Evolutionary conservation across 2,113 vertebrate genomes (phyloP).

Genomic region (Cephalopterus ornatus): DNA sequence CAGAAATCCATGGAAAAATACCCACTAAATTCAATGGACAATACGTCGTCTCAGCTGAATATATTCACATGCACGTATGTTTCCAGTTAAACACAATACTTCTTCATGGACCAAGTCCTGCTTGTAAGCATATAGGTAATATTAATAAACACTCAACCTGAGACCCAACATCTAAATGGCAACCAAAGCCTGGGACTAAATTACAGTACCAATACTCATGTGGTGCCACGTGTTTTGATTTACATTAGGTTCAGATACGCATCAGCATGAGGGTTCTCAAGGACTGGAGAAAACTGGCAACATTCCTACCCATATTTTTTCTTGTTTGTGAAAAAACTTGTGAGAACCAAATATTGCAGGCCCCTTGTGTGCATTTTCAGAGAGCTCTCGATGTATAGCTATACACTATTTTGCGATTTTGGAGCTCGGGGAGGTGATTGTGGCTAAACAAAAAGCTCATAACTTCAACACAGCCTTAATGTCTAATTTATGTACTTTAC

Average conservation of each 20-base stretch:
- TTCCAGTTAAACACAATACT: neutral
- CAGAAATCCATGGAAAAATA: neutral
- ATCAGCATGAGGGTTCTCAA: neutral
- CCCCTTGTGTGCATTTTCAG: neutral
- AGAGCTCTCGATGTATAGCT: neutral
- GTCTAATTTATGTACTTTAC: constrained; percentile 3
- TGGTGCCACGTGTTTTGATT: neutral
- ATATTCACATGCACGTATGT: neutral
- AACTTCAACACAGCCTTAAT: neutral
- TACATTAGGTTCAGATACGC: neutral
- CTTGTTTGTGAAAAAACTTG: neutral
- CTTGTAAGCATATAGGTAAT: neutral
- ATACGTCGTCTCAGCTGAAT: neutral
- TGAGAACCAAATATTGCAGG: constrained; percentile 10
- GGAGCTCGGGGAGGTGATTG: neutral
- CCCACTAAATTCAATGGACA: neutral
- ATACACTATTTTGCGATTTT: neutral
- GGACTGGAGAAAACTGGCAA: neutral
- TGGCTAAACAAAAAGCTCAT: neutral
- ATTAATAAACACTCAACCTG: neutral
- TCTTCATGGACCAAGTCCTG: neutral
- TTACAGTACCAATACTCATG: neutral
- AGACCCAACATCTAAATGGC: neutral
- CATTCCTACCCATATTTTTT: neutral
- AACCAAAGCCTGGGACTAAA: constrained; percentile 4